Base-by-base conservation (phyloP, 2,797 vertebrate species). In the Bradypodion ventrale region DNA sequence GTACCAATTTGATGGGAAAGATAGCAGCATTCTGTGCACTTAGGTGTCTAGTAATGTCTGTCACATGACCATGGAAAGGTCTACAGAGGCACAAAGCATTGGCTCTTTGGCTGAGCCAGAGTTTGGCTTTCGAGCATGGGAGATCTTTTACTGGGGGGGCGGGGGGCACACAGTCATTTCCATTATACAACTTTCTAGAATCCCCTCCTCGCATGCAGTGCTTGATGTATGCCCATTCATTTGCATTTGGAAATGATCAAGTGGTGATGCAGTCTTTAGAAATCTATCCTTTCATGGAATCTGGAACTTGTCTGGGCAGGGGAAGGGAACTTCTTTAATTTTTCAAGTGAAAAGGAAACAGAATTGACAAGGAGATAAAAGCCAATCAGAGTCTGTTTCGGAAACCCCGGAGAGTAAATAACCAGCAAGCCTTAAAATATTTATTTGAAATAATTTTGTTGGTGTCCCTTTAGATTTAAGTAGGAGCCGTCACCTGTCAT, bases 391-490 rank as follows among this genome's bases (percentile, higher is more conserved):
- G 40, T 32, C 60, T 76, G 49, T 44, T 85, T 23, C 4, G 0
- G 52, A 73, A 65, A 60, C 46, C 59, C 68, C 59, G 66, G 74
- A 27, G 5, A 0, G 52, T 49, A 92, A 90, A 89, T 75, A 90
- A 73, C 35, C 60, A 75, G 37, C 8, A 46, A 44, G 56, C 62
- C 78, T 79, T 46, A 86, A 80, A 88, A 85, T 87, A 2, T 89
- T 87, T 83, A 1, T 83, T 89, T 91, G 32, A 85, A 88, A 77
- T 81, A 80, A 46, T 85, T 35, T 88, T 88, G 84, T 9, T 29
- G 46, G 29, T 74, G 6, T 89, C 37, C 88, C 73, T 88, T 90
- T 62, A 84, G 84, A 89, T 88, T 37, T 80, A 74, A 82, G 78
- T 85, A 35, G 37, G 69, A 52, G 60, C 0, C 65, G 66, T 86